Evolutionary conservation across 2,888 invertebrate species (phyloP).

Genomic region (Herminia tarsipennalis): DNA sequence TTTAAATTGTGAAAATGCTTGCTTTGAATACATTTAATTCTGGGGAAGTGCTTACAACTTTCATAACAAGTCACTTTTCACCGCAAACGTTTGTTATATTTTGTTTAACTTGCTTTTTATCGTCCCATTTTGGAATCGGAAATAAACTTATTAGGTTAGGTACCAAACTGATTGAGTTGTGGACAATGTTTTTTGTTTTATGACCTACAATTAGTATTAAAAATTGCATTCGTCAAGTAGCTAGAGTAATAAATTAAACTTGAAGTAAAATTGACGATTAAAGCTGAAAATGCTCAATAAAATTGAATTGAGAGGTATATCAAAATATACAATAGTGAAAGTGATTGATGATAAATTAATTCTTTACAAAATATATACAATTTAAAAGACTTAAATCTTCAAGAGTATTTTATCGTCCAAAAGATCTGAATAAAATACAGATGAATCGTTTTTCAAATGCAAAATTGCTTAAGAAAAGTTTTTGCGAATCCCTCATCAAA

Average conservation of each 20-base stretch:
- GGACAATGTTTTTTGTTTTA: no score
- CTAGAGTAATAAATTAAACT: neutral
- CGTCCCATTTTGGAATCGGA: slow-evolving; percentile 1
- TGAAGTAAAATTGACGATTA: neutral
- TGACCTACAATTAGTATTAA: no score
- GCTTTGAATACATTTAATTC: slow-evolving; percentile 59
- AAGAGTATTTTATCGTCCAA: slow-evolving; percentile 11
- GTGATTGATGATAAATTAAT: neutral
- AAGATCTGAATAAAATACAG: slow-evolving; percentile 23
- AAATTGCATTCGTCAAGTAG: no score
- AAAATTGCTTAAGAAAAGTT: slow-evolving; percentile 38
- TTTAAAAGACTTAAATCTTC: slow-evolving; percentile 2
- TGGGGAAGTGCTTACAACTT: slow-evolving; percentile 39
- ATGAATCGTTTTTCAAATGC: slow-evolving; percentile 27
- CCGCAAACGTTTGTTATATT: slow-evolving; percentile 32
- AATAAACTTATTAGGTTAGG: neutral
- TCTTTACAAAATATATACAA: neutral
- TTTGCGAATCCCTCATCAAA: slow-evolving; percentile 47
- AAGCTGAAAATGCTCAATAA: no score
- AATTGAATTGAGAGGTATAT: neutral
- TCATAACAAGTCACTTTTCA: slow-evolving; percentile 34
- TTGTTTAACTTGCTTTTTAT: slow-evolving; percentile 31
- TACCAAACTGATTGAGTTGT: neutral
- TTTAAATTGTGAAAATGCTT: slow-evolving; percentile 63
- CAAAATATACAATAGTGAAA: neutral